Evolutionary conservation across 2,113 vertebrate species (phyloP).

Genomic region (Pelecanoides urinatrix): DNA sequence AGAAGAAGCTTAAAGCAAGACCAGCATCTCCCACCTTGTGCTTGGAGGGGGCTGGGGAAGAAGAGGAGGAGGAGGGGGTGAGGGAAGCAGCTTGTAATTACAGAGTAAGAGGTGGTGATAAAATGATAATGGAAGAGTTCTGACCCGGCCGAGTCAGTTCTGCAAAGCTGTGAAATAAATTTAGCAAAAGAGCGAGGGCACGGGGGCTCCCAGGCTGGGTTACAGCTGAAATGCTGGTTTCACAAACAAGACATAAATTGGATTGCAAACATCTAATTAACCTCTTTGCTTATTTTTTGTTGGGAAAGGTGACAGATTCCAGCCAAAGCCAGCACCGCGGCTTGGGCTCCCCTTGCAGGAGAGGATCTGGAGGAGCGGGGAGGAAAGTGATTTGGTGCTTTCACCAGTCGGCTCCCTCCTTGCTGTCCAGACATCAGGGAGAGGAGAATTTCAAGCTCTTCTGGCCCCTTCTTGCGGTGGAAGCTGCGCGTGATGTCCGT

Average conservation of each 20-base stretch:
- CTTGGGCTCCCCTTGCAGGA: not conserved
- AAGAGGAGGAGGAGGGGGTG: not conserved
- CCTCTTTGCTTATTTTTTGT: conserved; percentile 64
- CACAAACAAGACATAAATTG: conserved; percentile 78
- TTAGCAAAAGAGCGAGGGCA: conserved; percentile 48
- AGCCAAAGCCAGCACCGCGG: not conserved
- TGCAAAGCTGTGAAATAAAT: conserved; percentile 70
- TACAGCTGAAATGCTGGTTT: conserved; percentile 72
- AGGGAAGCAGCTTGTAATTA: conserved; percentile 65
- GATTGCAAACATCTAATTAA: conserved; percentile 86
- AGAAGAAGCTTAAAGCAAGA: conserved; percentile 34
- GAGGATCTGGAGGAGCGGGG: conserved; percentile 11
- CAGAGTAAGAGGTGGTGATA: conserved; percentile 66
- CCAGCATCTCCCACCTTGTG: not conserved
- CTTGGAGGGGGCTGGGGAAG: not conserved
- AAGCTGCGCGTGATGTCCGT: rapidly evolving
- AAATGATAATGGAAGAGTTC: conserved; percentile 72
- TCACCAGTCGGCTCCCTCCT: not conserved
- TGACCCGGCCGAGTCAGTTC: conserved; percentile 64
- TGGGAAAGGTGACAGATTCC: conserved; percentile 13
- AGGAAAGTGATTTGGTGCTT: not conserved
- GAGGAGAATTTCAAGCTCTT: not conserved
- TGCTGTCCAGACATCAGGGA: not conserved
- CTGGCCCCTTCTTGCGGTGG: not conserved
- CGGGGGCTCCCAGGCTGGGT: conserved; percentile 25